These are phyloP conservation scores for Epistrophe eligans DNA, from an alignment of 2,888 invertebrate species.

Conservation along the genomic window DNA sequence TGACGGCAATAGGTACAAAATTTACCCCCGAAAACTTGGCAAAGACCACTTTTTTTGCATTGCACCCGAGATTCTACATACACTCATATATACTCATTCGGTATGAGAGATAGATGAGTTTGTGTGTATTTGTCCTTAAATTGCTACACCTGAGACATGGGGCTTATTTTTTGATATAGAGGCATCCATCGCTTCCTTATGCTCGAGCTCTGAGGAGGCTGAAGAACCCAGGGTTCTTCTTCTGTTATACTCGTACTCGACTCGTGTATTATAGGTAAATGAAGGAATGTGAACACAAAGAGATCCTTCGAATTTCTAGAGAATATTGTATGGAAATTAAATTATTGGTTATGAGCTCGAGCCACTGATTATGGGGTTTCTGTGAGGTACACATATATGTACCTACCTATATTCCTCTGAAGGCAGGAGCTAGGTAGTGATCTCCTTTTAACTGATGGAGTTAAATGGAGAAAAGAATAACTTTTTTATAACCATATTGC, in stretches of 20 bases:
- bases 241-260: too few species aligned
- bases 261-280: slow-evolving; percentile 43
- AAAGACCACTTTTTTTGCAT: slow-evolving; percentile 64
- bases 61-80: slow-evolving; percentile 9
- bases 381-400: neutral
- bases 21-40: slow-evolving; percentile 65
- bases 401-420: too few species aligned
- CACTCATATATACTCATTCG: too few species aligned
- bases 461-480: slow-evolving; percentile 70
- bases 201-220: neutral
- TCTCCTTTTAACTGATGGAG: slow-evolving; percentile 41
- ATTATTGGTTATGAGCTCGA: slow-evolving; percentile 75
- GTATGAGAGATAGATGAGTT: too few species aligned
- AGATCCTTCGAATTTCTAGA: slow-evolving; percentile 43
- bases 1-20: slow-evolving; percentile 73
- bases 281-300: slow-evolving; percentile 43
- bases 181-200: slow-evolving; percentile 64
- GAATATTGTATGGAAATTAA: slow-evolving; percentile 72
- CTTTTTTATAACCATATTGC: slow-evolving; percentile 62
- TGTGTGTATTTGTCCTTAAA: slow-evolving; percentile 65
- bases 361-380: slow-evolving; percentile 63
- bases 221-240: neutral
- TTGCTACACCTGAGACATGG: slow-evolving; percentile 76
- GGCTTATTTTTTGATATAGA: slow-evolving; percentile 76
- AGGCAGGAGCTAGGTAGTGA: slow-evolving; percentile 29